Percentiles rank a stretch among this genome's conserved stretches.
Conservation (phyloP, 2,888 invertebrate species). For the Anodontia alba region DNA sequence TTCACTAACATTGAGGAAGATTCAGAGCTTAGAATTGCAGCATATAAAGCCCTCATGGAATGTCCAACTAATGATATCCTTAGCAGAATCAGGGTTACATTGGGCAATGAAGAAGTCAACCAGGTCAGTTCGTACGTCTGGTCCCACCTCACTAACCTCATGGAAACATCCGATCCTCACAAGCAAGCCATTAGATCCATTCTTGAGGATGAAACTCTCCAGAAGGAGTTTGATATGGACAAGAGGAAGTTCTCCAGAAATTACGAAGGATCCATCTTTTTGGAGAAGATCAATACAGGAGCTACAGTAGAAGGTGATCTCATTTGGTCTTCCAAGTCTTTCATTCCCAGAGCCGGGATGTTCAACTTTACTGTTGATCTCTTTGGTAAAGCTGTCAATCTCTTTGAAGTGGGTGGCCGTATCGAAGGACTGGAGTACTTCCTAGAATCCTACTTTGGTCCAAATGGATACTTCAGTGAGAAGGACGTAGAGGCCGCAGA, state of each 20-base stretch:
- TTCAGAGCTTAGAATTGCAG: constrained; percentile 93
- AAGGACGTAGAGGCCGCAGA: constrained; percentile 52
- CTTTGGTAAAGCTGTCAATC: constrained; percentile 93
- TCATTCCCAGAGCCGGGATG: constrained; percentile 82
- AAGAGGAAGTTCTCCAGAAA: constrained; percentile 96
- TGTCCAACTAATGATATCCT: constrained; percentile 93
- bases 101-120: constrained; percentile 78
- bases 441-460: constrained; percentile 92
- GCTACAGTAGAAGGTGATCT: constrained; percentile 81
- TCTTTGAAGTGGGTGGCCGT: constrained; percentile 92
- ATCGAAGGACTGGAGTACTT: constrained; percentile 95
- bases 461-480: constrained; percentile 86
- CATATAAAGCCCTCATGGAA: constrained; percentile 95
- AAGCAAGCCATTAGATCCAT: constrained; percentile 94
- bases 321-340: constrained; percentile 83
- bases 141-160: constrained; percentile 95
- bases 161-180: constrained; percentile 93
- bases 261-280: constrained; percentile 91
- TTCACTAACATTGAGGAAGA: constrained; percentile 91
- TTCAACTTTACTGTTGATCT: constrained; percentile 84
- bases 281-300: constrained; percentile 91
- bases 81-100: constrained; percentile 88
- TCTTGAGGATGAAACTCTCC: constrained; percentile 92
- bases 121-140: constrained; percentile 98
- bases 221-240: constrained; percentile 94